A percentile compares a stretch with the other conserved stretches of the same genome.
These are phyloP conservation scores for Dryadula phaetusa DNA, from an alignment of 2,888 invertebrate species.

Conservation along the genomic window DNA sequence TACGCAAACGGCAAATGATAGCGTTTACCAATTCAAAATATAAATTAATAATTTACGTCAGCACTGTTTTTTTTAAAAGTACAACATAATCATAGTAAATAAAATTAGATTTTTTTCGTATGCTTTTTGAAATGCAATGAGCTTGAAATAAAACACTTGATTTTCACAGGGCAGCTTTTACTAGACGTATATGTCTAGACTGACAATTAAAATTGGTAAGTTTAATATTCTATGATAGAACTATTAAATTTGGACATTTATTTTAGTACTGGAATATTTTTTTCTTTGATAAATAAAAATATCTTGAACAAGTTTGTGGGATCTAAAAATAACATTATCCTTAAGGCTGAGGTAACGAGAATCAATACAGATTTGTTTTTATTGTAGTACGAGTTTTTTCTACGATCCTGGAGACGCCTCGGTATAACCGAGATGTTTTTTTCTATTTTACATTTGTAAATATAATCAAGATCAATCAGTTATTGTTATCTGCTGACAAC, in stretches of 20 bases:
- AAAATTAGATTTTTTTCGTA: neutral
- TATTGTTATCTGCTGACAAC: constrained; percentile 13
- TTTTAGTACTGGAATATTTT: neutral
- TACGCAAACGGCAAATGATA: constrained; percentile 21
- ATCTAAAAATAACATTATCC: constrained; percentile 21
- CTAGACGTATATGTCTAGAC: neutral
- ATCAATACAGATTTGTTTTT: neutral
- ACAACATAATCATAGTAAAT: neutral
- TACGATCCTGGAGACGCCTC: neutral
- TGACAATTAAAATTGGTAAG: neutral
- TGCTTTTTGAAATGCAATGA: neutral
- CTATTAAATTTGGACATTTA: neutral
- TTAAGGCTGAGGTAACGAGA: constrained; percentile 9
- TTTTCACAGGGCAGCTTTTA: neutral
- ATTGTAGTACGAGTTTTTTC: constrained; percentile 1
- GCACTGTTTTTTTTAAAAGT: neutral
- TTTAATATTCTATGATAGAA: neutral
- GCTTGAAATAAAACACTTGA: neutral
- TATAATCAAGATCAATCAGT: constrained; percentile 9
- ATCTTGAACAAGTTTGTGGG: neutral
- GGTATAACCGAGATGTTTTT: neutral
- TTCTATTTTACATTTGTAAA: neutral
- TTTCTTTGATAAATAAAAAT: neutral
- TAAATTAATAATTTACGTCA: constrained; percentile 13
- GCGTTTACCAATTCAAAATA: neutral